A percentile compares a stretch with the other conserved stretches of the same genome.
These are phyloP conservation scores for Cantharis flavilabris DNA, from an alignment of 2,888 invertebrate genomes.

Conservation along the genomic window DNA sequence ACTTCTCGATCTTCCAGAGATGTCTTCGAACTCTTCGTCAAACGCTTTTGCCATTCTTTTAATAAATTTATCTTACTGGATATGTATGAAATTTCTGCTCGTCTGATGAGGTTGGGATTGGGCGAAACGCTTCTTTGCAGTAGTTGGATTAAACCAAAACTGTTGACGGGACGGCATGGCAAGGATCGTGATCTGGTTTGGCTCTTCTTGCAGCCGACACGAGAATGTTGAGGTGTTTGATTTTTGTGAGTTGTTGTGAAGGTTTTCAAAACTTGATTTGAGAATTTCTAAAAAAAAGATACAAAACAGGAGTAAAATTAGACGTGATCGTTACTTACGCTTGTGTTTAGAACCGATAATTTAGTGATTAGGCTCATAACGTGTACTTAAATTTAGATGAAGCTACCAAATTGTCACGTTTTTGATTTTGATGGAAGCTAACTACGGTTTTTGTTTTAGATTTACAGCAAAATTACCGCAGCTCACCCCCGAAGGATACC, in stretches of 20 bases:
- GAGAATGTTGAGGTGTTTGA: neutral
- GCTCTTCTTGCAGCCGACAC: neutral
- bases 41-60: neutral
- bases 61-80: neutral
- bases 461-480: conserved; percentile 66
- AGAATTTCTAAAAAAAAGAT: neutral
- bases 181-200: neutral
- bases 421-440: neutral
- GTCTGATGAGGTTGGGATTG: neutral
- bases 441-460: conserved; percentile 53
- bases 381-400: neutral
- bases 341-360: neutral
- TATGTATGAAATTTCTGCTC: neutral
- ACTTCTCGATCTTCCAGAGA: neutral
- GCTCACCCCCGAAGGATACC: conserved; percentile 65
- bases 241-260: neutral
- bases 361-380: neutral
- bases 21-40: neutral
- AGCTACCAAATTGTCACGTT: neutral
- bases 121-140: neutral
- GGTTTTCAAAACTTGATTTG: neutral
- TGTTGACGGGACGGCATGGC: neutral
- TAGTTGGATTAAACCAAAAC: neutral
- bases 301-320: neutral
- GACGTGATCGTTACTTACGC: neutral